Evolutionary conservation across 2,888 invertebrate species (phyloP).

Genomic region (Synanthedon andrenaeformis): DNA sequence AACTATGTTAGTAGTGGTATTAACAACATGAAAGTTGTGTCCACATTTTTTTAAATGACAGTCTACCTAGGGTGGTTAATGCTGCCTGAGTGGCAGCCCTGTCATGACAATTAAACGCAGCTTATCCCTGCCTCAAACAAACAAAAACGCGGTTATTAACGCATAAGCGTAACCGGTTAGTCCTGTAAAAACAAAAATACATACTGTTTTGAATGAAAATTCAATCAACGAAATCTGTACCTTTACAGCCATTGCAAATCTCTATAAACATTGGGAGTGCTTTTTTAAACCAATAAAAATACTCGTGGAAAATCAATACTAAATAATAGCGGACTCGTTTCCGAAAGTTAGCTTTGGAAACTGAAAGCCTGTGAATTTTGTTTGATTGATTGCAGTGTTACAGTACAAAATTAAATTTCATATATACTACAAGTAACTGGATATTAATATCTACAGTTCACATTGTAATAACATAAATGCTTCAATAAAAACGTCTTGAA

Average conservation of each 20-base stretch:
- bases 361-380: constrained; percentile 43
- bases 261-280: constrained; percentile 34
- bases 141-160: no score
- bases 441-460: no score
- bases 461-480: no score
- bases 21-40: no score
- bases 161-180: not conserved
- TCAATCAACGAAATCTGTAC: constrained; percentile 33
- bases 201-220: constrained; percentile 26
- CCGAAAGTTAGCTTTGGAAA: constrained; percentile 50
- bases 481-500: no score
- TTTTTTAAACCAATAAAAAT: constrained; percentile 45
- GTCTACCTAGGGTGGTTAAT: no score
- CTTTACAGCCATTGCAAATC: constrained; percentile 39
- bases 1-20: no score
- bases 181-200: not conserved
- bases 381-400: constrained; percentile 54
- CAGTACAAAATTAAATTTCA: not conserved
- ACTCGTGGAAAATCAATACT: constrained; percentile 52
- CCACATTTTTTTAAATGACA: no score
- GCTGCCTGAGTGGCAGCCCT: no score
- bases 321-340: constrained; percentile 47
- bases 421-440: no score
- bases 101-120: no score
- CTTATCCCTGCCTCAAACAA: no score